These are phyloP conservation scores for Metacarcinus magister DNA, from an alignment of 2,888 invertebrate genomes.

Conservation along the genomic window DNA sequence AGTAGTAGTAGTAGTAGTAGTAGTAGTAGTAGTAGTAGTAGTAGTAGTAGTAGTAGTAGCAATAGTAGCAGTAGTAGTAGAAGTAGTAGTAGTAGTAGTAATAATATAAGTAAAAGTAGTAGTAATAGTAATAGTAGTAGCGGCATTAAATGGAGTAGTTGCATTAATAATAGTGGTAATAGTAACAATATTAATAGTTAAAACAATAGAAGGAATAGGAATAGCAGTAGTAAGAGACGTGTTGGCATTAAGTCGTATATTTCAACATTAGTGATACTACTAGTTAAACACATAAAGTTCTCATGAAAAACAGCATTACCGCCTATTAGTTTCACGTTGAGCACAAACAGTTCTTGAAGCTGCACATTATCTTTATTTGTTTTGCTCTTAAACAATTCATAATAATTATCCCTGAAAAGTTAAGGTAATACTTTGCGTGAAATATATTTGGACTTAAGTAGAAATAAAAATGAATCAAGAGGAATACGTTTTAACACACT, in stretches of 20 bases:
- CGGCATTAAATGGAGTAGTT: not conserved
- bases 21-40: not conserved
- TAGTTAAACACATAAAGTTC: not conserved
- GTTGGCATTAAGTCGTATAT: not conserved
- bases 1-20: slow-evolving; percentile 15
- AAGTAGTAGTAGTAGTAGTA: not conserved
- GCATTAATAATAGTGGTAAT: not conserved
- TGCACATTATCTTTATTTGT: not conserved
- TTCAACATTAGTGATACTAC: not conserved
- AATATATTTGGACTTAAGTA: not conserved
- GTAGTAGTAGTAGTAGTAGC: not conserved
- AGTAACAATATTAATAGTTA: not conserved
- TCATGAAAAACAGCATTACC: not conserved
- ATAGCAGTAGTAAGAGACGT: not conserved
- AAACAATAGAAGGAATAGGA: not conserved
- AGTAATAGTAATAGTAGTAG: not conserved
- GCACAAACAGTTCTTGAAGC: not conserved
- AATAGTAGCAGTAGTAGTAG: not conserved
- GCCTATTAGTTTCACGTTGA: not conserved
- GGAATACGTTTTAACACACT: not conserved
- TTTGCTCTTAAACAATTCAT: not conserved
- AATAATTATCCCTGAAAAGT: not conserved
- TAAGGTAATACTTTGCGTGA: not conserved
- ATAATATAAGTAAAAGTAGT: not conserved
- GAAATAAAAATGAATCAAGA: not conserved